phyloP scores from a whole-genome alignment of 2,888 invertebrate genomes.

The Hirtodrosophila duncani region DNA sequence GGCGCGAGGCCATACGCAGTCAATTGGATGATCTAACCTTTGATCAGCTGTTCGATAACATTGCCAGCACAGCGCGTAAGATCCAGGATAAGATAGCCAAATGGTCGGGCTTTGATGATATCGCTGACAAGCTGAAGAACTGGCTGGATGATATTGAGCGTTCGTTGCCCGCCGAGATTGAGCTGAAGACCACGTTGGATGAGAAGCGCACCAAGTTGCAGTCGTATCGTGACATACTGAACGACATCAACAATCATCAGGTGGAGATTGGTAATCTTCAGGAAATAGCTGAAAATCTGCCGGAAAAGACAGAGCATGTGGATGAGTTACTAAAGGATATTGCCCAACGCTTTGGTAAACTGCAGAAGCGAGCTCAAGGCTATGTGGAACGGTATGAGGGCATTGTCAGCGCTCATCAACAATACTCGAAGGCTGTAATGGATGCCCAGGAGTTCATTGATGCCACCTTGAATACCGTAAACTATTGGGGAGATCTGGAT shows the following conservation, averaged over 20 bases:
- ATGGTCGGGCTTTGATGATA: slow-evolving; percentile 95
- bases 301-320: slow-evolving; percentile 87
- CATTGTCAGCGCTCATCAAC: slow-evolving; percentile 92
- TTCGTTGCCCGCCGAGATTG: slow-evolving; percentile 87
- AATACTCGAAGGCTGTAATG: slow-evolving; percentile 90
- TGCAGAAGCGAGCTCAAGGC: slow-evolving; percentile 85
- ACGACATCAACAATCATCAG: slow-evolving; percentile 90
- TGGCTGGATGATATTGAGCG: slow-evolving; percentile 89
- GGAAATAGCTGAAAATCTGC: slow-evolving; percentile 88
- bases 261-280: slow-evolving; percentile 90
- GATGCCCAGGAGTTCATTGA: slow-evolving; percentile 93
- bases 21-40: slow-evolving; percentile 90
- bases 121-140: slow-evolving; percentile 85
- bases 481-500: slow-evolving; percentile 89
- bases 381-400: slow-evolving; percentile 92
- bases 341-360: slow-evolving; percentile 84
- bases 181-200: slow-evolving; percentile 90
- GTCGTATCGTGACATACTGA: slow-evolving; percentile 88
- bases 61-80: slow-evolving; percentile 87
- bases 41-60: slow-evolving; percentile 88
- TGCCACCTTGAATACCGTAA: slow-evolving; percentile 88
- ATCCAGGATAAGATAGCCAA: slow-evolving; percentile 90
- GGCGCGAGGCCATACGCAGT: slow-evolving; percentile 89
- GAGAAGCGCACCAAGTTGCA: slow-evolving; percentile 94
- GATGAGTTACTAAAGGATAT: slow-evolving; percentile 85